Percentiles rank a stretch among this genome's conserved stretches.
Evolutionary conservation across 1,140 invertebrate genomes (phyloP).

Genomic region (Bombus haemorrhoidalis): DNA sequence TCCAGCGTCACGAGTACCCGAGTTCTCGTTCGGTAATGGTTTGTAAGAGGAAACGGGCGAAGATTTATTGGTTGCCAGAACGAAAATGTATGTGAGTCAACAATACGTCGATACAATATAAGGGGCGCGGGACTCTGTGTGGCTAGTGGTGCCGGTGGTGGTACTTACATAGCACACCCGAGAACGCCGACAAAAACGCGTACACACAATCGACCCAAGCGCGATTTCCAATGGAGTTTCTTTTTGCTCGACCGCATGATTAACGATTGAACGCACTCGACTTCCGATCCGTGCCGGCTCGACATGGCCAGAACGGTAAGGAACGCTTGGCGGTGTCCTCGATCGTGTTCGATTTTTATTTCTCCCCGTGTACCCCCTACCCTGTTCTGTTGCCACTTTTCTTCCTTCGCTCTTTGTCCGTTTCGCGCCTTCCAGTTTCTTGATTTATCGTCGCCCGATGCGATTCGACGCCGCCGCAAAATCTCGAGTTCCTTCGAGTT

Average conservation of each 20-base stretch:
- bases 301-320: conserved; percentile 66
- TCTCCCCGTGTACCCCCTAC: background rate
- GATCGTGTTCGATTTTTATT: conserved; percentile 59
- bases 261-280: conserved; percentile 82
- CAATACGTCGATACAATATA: conserved; percentile 79
- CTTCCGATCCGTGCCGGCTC: conserved; percentile 78
- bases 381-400: conserved; percentile 10
- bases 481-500: background rate
- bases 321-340: conserved; percentile 59
- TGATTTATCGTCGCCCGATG: conserved; percentile 31
- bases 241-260: conserved; percentile 76
- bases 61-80: conserved; percentile 78
- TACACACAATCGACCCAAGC: conserved; percentile 57
- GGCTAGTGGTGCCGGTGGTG: no score
- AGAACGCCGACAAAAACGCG: conserved; percentile 58
- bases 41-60: conserved; percentile 78
- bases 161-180: conserved; percentile 25
- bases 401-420: conserved; percentile 55
- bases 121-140: conserved; percentile 9
- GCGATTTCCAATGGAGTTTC: conserved; percentile 75
- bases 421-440: conserved; percentile 50
- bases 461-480: background rate
- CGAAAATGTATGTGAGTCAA: conserved; percentile 76
- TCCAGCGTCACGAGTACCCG: conserved; percentile 46
- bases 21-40: conserved; percentile 78